Base-by-base conservation (phyloP, 2,797 vertebrate genomes). In the Pterois miles region DNA sequence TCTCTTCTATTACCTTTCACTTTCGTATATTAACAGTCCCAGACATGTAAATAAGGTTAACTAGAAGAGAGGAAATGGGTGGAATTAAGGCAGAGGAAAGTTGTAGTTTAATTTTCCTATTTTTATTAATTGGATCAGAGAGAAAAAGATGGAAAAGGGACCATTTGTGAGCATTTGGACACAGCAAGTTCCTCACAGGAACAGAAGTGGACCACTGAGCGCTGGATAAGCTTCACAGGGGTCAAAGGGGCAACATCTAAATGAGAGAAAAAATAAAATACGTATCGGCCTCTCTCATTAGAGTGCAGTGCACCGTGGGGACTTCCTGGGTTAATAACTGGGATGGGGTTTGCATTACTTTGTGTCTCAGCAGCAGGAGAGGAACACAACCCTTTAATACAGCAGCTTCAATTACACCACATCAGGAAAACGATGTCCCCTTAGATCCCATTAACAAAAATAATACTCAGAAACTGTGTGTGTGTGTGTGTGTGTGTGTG, bases 321-420 rank as follows among this genome's bases (percentile, higher is more conserved):
- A 91, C 92, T 93, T 94, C 92, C 93, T 92, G 90, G 82, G 78
- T 87, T 94, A 93, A 94, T 93, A 93, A 93, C 91, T 93, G 85
- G 91, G 92, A 92, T 91, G 87, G 90, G 86, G 86, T 91, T 92
- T 87, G 86, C 88, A 88, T 90, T 83, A 93, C 88, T 94, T 91
- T 93, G 90, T 93, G 90, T 93, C 90, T 91, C 90, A 89, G 88
- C 92, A 92, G 89, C 88, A 88, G 89, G 86, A 92, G 86, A 94
- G 85, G 90, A 92, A 89, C 85, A 81, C 92, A 93, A 83, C 87
- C 93, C 95, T 95, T 93, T 95, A 95, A 95, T 94, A 94, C 86
- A 92, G 86, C 85, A 78, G 86, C 90, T 93, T 93, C 89, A 94
- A 95, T 95, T 94, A 94, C 90, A 94, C 92, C 86, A 89, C 91